Base-by-base conservation (phyloP, 2,888 invertebrate genomes). In the Orthosia gracilis region DNA sequence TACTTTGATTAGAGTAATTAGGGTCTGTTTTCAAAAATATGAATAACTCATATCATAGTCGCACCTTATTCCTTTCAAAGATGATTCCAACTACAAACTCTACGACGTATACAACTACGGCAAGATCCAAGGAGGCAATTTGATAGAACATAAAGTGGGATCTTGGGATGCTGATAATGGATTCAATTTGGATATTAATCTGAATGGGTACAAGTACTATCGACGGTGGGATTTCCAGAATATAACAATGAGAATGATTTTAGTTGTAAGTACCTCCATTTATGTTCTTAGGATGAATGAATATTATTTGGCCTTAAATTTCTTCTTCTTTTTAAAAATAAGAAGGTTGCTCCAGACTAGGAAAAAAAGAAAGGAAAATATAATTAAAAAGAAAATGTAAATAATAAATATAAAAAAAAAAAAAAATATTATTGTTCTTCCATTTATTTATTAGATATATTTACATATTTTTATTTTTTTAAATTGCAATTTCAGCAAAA, bases 71-170 rank as follows among this genome's bases (percentile, higher is more conserved):
- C 4, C 12, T 47, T 57, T 74, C 23, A 2, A 12, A 82, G 81
- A 18, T 63, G 49, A 52, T n/a, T 45, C 18, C 9, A 59, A 4
- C 1, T 92, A 89, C 65, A 66, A 68, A 18, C 59, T 94, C 2
- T 87, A 84, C 49, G 94, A 94, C 57, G 73, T 92, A 3, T 94
- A 85, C 65, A 95, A 94, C 83, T 94, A 91, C 69, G 94, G 94
- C 0, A 94, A 91, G 87, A 80, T 89, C 2, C 93, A 92, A 88
- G 92, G 92, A 9, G 93, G 94, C 9, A 77, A 83, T 62, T 85
- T 92, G 45, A 88, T 89, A 7, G 55, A 91, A 1, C 80, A 79
- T 7, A 68, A 85, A 50, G 55, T 88, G 21, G 93, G 92, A 50
- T 71, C 71, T 3, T 94, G 93, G 92, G 84, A 75, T 63, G 0